Evolutionary conservation across 2,797 vertebrate genomes (phyloP).

Genomic region (Thaleichthys pacificus): DNA sequence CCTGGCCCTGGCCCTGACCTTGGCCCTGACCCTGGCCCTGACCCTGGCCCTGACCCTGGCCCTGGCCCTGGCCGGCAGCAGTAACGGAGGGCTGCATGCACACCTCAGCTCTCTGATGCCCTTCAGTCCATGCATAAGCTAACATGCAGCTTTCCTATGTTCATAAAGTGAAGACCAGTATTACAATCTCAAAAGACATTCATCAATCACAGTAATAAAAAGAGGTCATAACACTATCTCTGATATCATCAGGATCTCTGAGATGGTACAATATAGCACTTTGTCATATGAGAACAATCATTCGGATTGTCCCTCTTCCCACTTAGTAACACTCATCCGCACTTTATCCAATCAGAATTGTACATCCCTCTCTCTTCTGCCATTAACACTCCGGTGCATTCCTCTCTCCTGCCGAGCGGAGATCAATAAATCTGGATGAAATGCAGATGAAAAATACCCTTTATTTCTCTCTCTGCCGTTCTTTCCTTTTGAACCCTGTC

Average conservation of each 20-base stretch:
- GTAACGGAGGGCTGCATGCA: not conserved
- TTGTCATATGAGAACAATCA: constrained; percentile 16
- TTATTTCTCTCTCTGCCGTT: constrained; percentile 39
- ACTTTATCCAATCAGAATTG: constrained; percentile 38
- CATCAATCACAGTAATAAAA: not conserved
- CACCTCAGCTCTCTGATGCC: constrained; percentile 8
- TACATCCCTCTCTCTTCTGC: constrained; percentile 28
- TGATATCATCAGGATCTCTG: not conserved
- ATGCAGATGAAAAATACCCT: constrained; percentile 44
- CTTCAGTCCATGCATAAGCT: not conserved
- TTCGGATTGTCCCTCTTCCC: constrained; percentile 25
- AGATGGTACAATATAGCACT: not conserved
- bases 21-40: too few relatives aligned
- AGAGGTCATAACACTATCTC: not conserved
- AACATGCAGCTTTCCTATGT: not conserved
- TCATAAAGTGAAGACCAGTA: not conserved
- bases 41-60: too few relatives aligned
- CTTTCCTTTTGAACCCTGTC: constrained; percentile 1
- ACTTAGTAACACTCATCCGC: constrained; percentile 17
- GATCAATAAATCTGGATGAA: not conserved
- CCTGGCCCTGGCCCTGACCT: too few relatives aligned
- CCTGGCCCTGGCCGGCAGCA: constrained; percentile 3
- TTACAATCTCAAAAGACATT: not conserved
- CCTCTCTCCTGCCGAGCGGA: constrained; percentile 39
- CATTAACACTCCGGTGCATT: constrained; percentile 7